Conservation (phyloP, 2,888 invertebrate species). For the Baccha elongata region DNA sequence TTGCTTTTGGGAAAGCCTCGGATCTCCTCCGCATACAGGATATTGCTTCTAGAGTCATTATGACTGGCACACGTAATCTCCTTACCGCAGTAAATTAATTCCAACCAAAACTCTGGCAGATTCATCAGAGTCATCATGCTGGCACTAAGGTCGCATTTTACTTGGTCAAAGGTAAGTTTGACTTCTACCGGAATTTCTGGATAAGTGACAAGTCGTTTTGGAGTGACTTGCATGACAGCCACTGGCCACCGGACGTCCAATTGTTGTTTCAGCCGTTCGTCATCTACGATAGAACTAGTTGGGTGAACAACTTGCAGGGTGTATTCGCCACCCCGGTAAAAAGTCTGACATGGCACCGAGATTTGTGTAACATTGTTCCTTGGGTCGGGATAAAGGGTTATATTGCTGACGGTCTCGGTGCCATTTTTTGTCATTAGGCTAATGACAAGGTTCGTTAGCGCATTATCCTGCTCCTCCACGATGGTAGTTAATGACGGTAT, state of each 20-base stretch:
- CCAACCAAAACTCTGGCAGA: conserved; percentile 88
- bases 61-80: conserved; percentile 87
- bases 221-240: conserved; percentile 88
- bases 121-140: conserved; percentile 81
- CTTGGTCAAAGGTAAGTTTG: conserved; percentile 89
- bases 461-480: conserved; percentile 61
- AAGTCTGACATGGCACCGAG: conserved; percentile 80
- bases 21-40: conserved; percentile 90
- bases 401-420: conserved; percentile 80
- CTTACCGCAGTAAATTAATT: conserved; percentile 91
- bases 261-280: conserved; percentile 82
- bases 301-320: conserved; percentile 81
- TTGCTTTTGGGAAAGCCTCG: conserved; percentile 88
- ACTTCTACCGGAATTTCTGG: conserved; percentile 89
- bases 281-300: conserved; percentile 67
- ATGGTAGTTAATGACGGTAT: conserved; percentile 38
- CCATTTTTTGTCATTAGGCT: conserved; percentile 73
- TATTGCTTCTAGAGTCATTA: conserved; percentile 84
- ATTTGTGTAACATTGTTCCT: conserved; percentile 80
- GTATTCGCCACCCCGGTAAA: conserved; percentile 79
- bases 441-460: conserved; percentile 73
- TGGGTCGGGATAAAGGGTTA: conserved; percentile 80
- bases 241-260: conserved; percentile 93
- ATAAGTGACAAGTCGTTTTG: conserved; percentile 90
- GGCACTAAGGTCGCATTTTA: conserved; percentile 84